Evolutionary conservation across 2,797 vertebrate genomes (phyloP).

Genomic region (Sylvilagus floridanus): DNA sequence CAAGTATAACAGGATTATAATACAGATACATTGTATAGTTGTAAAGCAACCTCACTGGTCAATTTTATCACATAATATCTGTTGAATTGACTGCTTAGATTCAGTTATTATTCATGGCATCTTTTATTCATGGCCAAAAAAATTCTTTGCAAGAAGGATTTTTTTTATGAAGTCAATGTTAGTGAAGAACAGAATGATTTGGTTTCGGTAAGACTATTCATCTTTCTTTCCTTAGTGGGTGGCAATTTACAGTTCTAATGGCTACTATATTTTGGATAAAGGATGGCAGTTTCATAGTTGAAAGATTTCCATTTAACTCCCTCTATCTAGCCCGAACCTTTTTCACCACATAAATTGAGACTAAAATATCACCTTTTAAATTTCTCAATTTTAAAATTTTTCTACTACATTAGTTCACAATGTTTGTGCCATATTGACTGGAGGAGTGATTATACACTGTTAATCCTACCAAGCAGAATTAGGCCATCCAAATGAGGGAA

Average conservation of each 20-base stretch:
- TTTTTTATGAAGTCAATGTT: slow-evolving; percentile 3
- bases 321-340: not conserved
- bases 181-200: not conserved
- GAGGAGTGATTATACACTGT: not conserved
- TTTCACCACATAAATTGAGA: not conserved
- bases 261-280: slow-evolving; percentile 27
- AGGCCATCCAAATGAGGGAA: not conserved
- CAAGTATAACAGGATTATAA: not conserved
- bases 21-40: not conserved
- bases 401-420: not conserved
- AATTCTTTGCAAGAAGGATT: not conserved
- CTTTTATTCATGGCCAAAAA: not conserved
- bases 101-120: not conserved
- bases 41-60: not conserved
- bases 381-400: slow-evolving; percentile 46
- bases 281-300: slow-evolving; percentile 55
- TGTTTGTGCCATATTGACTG: not conserved
- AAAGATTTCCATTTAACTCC: slow-evolving; percentile 46
- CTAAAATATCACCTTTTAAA: not conserved
- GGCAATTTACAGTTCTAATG: slow-evolving; percentile 37
- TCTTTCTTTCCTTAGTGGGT: not conserved
- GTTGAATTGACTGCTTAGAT: not conserved
- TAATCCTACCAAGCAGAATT: not conserved
- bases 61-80: not conserved
- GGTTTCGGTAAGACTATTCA: slow-evolving; percentile 22